Evolutionary conservation across 2,113 vertebrate species (phyloP), one percentile per base, ranked within the genome.

Genomic region (Anas platyrhynchos): DNA sequence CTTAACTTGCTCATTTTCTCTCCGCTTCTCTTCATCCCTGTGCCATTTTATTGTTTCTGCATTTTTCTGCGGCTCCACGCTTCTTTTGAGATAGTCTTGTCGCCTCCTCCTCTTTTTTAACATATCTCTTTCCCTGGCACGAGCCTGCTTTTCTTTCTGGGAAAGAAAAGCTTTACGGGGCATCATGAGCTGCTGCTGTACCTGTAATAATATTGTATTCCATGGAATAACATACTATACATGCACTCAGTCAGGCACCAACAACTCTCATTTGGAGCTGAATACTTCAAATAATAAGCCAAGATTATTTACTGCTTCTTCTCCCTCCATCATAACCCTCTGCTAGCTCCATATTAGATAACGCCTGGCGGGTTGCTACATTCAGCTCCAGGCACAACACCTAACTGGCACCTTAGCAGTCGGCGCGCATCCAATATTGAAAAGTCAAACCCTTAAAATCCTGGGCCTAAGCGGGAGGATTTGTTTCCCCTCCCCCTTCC

Each of bases 91-190:
- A 97, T 97, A 97, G 96, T 97, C 96, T 97, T 97, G 95, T 94
- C 96, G 95, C 95, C 96, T 96, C 96, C 96, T 97, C 86, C 96
- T 97, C 96, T 97, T 97, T 97, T 97, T 97, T 96, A 97, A 94
- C 96, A 97, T 97, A 96, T 97, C 96, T 74, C 96, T 97, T 89
- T 96, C 96, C 96, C 96, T 97, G 95, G 96, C 96, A 95, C 96
- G 95, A 97, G 96, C 96, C 96, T 97, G 96, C 96, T 97, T 97
- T 96, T 97, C 96, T 97, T 97, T 97, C 96, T 97, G 96, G 96
- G 96, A 97, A 97, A 97, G 96, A 97, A 97, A 97, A 97, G 96
- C 96, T 97, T 97, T 97, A 97, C 96, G 96, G 93, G 96, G 96
- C 96, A 97, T 97, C 96, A 97, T 97, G 96, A 97, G 96, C 95